These are phyloP conservation scores for Loriculus beryllinus DNA, from an alignment of 2,797 vertebrate genomes.

Conservation along the genomic window DNA sequence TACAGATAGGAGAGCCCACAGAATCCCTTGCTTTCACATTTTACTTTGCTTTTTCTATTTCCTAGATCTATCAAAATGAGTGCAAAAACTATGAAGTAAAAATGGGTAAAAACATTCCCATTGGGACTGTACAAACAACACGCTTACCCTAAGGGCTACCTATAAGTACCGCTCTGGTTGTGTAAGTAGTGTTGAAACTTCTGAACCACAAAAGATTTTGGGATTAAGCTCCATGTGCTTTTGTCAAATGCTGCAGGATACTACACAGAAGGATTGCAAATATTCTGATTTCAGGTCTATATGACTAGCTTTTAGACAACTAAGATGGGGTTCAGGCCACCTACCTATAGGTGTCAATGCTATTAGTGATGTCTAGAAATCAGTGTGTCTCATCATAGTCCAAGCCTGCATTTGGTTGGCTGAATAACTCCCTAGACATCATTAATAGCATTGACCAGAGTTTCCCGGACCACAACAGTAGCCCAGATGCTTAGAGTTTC, in stretches of 20 bases:
- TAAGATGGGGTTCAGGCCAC: background rate
- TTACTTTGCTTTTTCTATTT: background rate
- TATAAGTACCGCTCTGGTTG: background rate
- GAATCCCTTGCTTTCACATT: background rate
- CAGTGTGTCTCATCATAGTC: rapidly evolving
- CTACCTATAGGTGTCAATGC: background rate
- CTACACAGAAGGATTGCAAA: background rate
- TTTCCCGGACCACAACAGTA: background rate
- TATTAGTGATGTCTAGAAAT: background rate
- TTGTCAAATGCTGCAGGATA: background rate
- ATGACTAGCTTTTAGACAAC: background rate
- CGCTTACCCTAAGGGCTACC: background rate
- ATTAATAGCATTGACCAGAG: background rate
- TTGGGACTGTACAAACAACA: background rate
- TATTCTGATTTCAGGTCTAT: background rate
- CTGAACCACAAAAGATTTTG: background rate
- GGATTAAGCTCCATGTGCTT: background rate
- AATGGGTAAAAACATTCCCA: background rate
- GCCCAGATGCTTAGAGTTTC: background rate
- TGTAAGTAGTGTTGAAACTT: rapidly evolving
- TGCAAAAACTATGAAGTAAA: background rate
- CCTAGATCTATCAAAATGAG: background rate
- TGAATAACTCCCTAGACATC: background rate
- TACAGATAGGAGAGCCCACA: background rate
- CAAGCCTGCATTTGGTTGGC: background rate